These are phyloP conservation scores for Hyperoplus immaculatus DNA, from an alignment of 2,797 vertebrate genomes.

Conservation along the genomic window DNA sequence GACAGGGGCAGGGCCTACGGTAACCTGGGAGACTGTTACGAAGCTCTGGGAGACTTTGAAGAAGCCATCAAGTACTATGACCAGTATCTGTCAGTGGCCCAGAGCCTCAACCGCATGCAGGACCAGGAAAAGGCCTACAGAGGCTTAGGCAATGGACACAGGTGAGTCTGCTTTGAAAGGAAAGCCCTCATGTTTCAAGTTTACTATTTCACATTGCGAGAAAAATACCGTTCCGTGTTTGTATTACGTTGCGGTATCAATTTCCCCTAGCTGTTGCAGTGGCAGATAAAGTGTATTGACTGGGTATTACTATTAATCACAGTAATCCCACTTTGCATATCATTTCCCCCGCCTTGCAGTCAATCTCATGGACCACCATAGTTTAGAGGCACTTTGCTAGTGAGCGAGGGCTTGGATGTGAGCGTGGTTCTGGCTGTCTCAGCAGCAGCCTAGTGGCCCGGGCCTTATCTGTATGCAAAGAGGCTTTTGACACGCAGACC, in stretches of 20 bases:
- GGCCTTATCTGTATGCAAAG: conserved; percentile 81
- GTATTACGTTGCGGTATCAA: conserved; percentile 9
- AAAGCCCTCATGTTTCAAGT: conserved; percentile 20
- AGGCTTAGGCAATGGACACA: conserved; percentile 95
- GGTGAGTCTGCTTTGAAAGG: conserved; percentile 59
- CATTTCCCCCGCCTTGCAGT: conserved; percentile 40
- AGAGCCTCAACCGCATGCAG: conserved; percentile 96
- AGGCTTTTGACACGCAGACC: conserved; percentile 71
- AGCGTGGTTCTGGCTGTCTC: conserved; percentile 61
- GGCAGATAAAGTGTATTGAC: conserved; percentile 52
- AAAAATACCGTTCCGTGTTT: conserved; percentile 7
- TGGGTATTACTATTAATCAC: conserved; percentile 56
- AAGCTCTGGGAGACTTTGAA: conserved; percentile 96
- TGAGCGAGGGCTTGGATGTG: conserved; percentile 41
- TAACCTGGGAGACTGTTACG: conserved; percentile 97
- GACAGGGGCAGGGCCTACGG: conserved; percentile 96
- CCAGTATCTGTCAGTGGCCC: conserved; percentile 95
- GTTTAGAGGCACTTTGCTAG: conserved; percentile 58
- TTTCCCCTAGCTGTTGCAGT: conserved; percentile 25
- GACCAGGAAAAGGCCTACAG: conserved; percentile 98
- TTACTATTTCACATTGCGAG: conserved; percentile 1
- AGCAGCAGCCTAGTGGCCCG: conserved; percentile 63
- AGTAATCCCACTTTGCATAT: conserved; percentile 63
- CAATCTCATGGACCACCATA: conserved; percentile 55
- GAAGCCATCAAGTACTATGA: conserved; percentile 98